These are phyloP conservation scores for Ormyrus rosae DNA, from an alignment of 2,888 invertebrate genomes.

Conservation along the genomic window DNA sequence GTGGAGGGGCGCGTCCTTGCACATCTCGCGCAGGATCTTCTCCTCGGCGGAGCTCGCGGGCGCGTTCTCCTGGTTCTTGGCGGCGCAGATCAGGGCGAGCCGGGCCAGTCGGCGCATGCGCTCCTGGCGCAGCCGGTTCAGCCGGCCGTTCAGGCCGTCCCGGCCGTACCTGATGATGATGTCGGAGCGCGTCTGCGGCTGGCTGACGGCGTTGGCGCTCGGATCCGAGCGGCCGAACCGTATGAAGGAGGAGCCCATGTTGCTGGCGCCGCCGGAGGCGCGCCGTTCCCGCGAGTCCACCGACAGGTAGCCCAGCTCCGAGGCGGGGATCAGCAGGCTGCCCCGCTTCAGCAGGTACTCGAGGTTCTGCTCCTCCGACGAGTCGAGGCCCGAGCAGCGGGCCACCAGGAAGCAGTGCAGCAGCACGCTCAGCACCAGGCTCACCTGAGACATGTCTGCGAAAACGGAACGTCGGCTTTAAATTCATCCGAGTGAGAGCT, in stretches of 20 bases:
- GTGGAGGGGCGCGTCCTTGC: constrained; percentile 55
- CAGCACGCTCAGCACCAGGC: constrained; percentile 23
- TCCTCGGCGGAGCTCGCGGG: constrained; percentile 53
- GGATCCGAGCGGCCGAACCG: constrained; percentile 62
- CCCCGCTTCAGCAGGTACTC: constrained; percentile 67
- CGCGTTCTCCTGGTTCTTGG: constrained; percentile 40
- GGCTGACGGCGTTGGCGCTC: constrained; percentile 54
- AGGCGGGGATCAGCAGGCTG: constrained; percentile 18
- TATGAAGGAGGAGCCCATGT: constrained; percentile 68
- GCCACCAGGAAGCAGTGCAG: constrained; percentile 9
- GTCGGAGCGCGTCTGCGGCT: constrained; percentile 67
- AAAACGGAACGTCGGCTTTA: not conserved
- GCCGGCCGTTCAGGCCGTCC: constrained; percentile 58
- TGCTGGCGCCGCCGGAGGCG: constrained; percentile 56
- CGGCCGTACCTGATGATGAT: constrained; percentile 72
- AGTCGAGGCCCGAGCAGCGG: not conserved
- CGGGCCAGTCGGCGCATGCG: constrained; percentile 48
- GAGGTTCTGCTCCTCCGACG: constrained; percentile 58
- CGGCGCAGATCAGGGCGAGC: constrained; percentile 52
- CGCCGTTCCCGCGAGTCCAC: constrained; percentile 67
- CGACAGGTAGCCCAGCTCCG: constrained; percentile 50
- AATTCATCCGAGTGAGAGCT: too few species aligned
- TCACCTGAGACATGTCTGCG: constrained; percentile 39
- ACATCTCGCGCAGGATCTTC: constrained; percentile 51
- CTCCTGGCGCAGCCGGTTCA: constrained; percentile 49